These are phyloP conservation scores for Thunnus maccoyii DNA, from an alignment of 2,113 vertebrate species.

Conservation along the genomic window DNA sequence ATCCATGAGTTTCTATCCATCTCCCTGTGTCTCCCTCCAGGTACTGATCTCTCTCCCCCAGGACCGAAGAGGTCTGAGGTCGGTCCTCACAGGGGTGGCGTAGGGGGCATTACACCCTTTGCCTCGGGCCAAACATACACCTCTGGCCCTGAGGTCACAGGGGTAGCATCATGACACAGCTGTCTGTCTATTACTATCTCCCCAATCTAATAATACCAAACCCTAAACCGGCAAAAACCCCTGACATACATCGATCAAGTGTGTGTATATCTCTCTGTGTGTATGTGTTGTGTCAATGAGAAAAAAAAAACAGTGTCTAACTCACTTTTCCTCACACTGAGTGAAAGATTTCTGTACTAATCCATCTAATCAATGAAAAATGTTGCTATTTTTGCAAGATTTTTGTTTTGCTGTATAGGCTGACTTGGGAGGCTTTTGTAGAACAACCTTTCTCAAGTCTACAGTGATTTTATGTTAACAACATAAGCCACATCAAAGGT, in stretches of 20 bases:
- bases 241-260: conserved; percentile 69
- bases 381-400: conserved; percentile 23
- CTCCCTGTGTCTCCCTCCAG: conserved; percentile 14
- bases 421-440: conserved; percentile 22
- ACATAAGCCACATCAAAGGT: conserved; percentile 53
- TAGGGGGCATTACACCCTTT: conserved; percentile 43
- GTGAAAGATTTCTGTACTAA: conserved; percentile 51
- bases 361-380: conserved; percentile 53
- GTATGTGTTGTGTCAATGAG: conserved; percentile 24
- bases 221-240: conserved; percentile 53
- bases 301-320: conserved; percentile 29
- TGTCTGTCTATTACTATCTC: conserved; percentile 78
- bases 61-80: conserved; percentile 53
- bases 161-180: conserved; percentile 72
- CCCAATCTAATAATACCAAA: conserved; percentile 75
- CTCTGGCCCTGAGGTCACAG: conserved; percentile 66
- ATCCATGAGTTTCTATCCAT: conserved; percentile 38
- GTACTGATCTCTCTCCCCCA: conserved; percentile 38
- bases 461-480: conserved; percentile 44
- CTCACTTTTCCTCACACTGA: conserved; percentile 51
- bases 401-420: conserved; percentile 35
- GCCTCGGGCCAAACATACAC: conserved; percentile 64
- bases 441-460: background rate
- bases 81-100: conserved; percentile 8
- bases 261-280: conserved; percentile 17